phyloP scores from a whole-genome alignment of 2,113 vertebrate genomes.

The Pluvianellus socialis region DNA sequence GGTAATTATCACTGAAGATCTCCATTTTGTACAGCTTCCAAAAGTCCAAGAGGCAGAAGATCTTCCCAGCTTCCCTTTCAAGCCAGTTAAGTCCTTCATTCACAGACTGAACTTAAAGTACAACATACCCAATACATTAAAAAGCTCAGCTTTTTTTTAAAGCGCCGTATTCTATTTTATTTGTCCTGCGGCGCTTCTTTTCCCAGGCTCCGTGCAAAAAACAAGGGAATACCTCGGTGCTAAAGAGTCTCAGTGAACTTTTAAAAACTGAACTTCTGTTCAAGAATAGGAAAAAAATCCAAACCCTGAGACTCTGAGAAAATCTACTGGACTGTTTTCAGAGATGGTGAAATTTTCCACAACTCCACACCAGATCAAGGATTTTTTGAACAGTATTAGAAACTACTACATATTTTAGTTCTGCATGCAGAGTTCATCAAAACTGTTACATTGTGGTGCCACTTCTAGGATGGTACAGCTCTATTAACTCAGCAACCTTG shows the following conservation, averaged over 20 bases:
- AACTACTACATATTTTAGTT: neutral
- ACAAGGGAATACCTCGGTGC: neutral
- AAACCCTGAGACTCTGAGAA: neutral
- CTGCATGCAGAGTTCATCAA: neutral
- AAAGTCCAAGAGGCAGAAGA: neutral
- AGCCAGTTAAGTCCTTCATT: neutral
- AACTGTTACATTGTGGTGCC: neutral
- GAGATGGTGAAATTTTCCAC: slow-evolving; percentile 7
- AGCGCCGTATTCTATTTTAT: neutral
- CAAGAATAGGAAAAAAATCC: neutral
- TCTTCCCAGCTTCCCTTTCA: neutral
- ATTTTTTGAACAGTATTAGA: neutral
- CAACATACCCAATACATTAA: neutral
- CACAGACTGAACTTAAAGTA: neutral
- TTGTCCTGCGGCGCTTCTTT: neutral
- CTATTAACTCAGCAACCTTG: neutral
- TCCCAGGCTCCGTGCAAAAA: neutral
- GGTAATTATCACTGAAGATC: neutral
- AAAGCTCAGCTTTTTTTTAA: neutral
- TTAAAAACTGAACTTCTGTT: slow-evolving; percentile 16
- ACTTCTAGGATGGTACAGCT: neutral
- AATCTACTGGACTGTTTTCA: slow-evolving; percentile 1
- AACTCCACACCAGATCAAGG: neutral
- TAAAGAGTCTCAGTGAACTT: slow-evolving; percentile 2
- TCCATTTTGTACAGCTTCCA: neutral